A percentile compares a stretch with the other conserved stretches of the same genome.
These are phyloP conservation scores for Diploscapter pachys DNA, from an alignment of 1,140 invertebrate species.

Conservation along the genomic window DNA sequence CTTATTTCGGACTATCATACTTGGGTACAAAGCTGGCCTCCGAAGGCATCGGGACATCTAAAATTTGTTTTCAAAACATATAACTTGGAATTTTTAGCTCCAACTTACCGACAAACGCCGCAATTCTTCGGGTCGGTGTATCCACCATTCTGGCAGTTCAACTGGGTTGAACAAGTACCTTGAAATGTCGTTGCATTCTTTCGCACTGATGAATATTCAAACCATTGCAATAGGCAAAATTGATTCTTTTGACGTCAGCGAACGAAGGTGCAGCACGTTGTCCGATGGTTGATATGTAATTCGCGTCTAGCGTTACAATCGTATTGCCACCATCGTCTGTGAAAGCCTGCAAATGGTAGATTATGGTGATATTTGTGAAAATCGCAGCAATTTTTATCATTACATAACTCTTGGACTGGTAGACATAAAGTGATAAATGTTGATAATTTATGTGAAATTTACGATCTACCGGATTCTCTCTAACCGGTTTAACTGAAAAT, in stretches of 20 bases:
- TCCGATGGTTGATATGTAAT: conserved; percentile 32
- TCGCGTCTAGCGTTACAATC: conserved; percentile 20
- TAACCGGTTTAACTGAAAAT: no score
- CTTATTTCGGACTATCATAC: not conserved
- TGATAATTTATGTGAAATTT: no score
- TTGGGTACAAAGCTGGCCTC: conserved; percentile 16
- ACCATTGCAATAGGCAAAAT: conserved; percentile 32
- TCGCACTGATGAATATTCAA: not conserved
- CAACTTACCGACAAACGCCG: not conserved
- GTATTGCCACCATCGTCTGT: conserved; percentile 16
- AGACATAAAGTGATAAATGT: no score
- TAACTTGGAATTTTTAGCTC: not conserved
- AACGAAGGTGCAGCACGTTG: conserved; percentile 27
- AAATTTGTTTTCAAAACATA: not conserved
- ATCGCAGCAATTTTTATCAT: no score
- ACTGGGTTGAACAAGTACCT: conserved; percentile 8
- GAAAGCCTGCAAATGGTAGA: conserved; percentile 1
- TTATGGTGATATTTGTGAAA: no score
- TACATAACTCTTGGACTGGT: no score
- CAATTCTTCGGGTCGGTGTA: conserved; percentile 29
- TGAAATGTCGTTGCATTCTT: not conserved
- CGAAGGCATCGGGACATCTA: conserved; percentile 29
- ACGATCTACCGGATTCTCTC: no score
- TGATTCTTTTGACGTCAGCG: conserved; percentile 31
- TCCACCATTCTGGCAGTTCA: conserved; percentile 26